Evolutionary conservation across 2,888 invertebrate species (phyloP).

Genomic region (Drosophila acutilabella): DNA sequence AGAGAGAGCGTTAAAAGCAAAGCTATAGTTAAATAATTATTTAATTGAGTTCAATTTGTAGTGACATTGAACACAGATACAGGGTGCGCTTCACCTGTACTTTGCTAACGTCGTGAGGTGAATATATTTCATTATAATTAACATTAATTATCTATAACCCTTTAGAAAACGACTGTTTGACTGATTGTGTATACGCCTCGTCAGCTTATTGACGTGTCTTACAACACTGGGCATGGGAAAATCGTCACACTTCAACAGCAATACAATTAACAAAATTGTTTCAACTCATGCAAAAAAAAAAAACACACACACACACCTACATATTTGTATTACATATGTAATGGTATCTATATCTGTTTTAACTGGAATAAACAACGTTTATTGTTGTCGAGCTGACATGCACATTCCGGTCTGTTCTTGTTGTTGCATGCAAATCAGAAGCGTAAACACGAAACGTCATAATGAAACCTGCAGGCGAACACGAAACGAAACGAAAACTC

Average conservation of each 20-base stretch:
- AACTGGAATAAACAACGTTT: slow-evolving; percentile 38
- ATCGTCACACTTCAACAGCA: slow-evolving; percentile 12
- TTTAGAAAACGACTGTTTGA: too few species aligned
- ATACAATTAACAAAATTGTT: slow-evolving; percentile 17
- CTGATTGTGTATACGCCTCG: not conserved
- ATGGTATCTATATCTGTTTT: slow-evolving; percentile 16
- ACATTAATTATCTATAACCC: not conserved
- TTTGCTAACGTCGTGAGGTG: too few species aligned
- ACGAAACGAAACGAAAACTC: slow-evolving; percentile 21
- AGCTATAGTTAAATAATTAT: slow-evolving; percentile 36
- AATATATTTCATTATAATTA: not conserved
- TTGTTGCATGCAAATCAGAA: slow-evolving; percentile 53
- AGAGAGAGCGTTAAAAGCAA: slow-evolving; percentile 14
- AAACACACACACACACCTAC: slow-evolving; percentile 4
- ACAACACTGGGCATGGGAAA: slow-evolving; percentile 45
- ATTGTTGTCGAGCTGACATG: slow-evolving; percentile 44
- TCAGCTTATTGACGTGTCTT: not conserved
- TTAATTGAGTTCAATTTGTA: slow-evolving; percentile 47
- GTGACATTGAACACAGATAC: slow-evolving; percentile 9
- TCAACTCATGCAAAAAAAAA: slow-evolving; percentile 17
- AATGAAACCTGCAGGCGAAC: slow-evolving; percentile 29
- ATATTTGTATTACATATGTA: not conserved
- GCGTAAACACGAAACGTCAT: slow-evolving; percentile 48
- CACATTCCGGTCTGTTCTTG: slow-evolving; percentile 43
- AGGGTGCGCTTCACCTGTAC: slow-evolving; percentile 10